Evolutionary conservation across 1,140 invertebrate genomes (phyloP).

Genomic region (Drosophila leontia): DNA sequence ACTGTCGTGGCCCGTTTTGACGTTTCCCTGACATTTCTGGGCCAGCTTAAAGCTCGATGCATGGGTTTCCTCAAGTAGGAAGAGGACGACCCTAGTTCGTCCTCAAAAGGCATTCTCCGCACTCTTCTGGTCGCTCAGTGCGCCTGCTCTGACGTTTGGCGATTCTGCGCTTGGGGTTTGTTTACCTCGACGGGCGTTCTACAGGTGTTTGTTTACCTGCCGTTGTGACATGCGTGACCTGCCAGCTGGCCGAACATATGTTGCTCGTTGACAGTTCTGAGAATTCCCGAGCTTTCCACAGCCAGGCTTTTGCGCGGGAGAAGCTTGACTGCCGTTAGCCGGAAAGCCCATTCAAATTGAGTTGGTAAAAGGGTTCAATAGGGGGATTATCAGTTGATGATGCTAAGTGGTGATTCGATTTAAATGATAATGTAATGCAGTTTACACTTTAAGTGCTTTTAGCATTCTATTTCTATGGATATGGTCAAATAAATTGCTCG

Average conservation of each 20-base stretch:
- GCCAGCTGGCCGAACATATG: slow-evolving; percentile 53
- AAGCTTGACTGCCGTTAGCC: background rate
- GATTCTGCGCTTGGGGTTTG: slow-evolving; percentile 46
- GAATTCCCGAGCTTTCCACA: slow-evolving; percentile 15
- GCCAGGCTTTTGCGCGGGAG: slow-evolving; percentile 2
- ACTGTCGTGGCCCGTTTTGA: slow-evolving; percentile 61
- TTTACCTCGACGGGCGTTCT: slow-evolving; percentile 53
- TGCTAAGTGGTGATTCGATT: background rate
- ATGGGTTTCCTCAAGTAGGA: slow-evolving; percentile 3
- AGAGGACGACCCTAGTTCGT: slow-evolving; percentile 10
- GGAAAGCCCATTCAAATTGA: background rate
- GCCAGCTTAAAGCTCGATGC: slow-evolving; percentile 61
- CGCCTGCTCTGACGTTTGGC: slow-evolving; percentile 65
- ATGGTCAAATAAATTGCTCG: too few species aligned
- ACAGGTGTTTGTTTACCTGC: slow-evolving; percentile 76
- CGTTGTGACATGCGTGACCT: slow-evolving; percentile 22
- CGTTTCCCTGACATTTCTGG: slow-evolving; percentile 72
- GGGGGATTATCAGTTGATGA: background rate
- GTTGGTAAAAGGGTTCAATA: background rate
- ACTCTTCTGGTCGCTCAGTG: slow-evolving; percentile 39
- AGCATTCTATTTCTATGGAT: too few species aligned
- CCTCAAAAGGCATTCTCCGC: slow-evolving; percentile 10
- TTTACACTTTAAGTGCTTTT: too few species aligned
- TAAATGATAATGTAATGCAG: background rate
- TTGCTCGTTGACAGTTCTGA: slow-evolving; percentile 43